Conservation (phyloP, 2,797 vertebrate species). For the Sitta carolinensis region DNA sequence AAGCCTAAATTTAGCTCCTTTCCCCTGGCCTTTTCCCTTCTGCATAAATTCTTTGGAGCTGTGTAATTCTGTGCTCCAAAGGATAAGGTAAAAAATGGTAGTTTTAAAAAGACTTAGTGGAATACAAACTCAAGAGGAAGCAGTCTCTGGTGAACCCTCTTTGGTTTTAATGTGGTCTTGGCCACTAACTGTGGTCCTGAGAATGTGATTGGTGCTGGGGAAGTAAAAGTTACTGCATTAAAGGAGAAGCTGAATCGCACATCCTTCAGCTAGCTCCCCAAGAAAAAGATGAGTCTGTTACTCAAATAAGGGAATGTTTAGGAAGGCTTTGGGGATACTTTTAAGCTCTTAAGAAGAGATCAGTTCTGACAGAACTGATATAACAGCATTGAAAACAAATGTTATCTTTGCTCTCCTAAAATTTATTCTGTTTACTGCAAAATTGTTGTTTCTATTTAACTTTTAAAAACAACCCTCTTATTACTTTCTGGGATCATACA, state of each 20-base stretch:
- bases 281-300: not conserved
- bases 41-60: not conserved
- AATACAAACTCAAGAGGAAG: not conserved
- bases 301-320: not conserved
- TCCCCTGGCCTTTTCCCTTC: not conserved
- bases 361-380: not conserved
- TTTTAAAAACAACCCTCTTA: not conserved
- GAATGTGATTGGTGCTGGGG: not conserved
- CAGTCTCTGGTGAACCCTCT: not conserved
- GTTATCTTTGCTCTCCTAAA: not conserved
- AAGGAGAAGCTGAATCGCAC: not conserved
- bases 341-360: not conserved
- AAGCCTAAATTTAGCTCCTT: slow-evolving; percentile 52
- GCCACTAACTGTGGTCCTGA: not conserved
- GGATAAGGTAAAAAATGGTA: slow-evolving; percentile 2
- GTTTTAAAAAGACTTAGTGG: not conserved
- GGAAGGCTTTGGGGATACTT: not conserved
- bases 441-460: not conserved
- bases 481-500: not conserved
- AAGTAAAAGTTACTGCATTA: not conserved
- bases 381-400: not conserved
- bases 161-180: slow-evolving; percentile 13
- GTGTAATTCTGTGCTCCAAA: not conserved
- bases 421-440: not conserved
- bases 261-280: not conserved